A percentile compares a stretch with the other conserved stretches of the same genome.
Conservation (phyloP, 1,140 invertebrate genomes). For the Orius laevigatus region DNA sequence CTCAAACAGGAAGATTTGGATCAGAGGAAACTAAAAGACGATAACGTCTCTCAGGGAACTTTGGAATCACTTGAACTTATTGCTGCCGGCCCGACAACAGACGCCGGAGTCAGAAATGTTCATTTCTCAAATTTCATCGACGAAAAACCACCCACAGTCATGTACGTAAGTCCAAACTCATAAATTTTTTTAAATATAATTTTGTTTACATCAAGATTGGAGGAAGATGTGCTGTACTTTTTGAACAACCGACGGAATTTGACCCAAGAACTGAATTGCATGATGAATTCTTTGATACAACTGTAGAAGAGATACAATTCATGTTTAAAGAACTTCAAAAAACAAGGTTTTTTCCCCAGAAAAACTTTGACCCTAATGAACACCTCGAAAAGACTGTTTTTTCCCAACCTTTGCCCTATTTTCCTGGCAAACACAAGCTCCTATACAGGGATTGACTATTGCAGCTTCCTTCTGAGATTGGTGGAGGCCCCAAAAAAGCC, state of each 20-base stretch:
- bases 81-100: not conserved
- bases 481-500: too few relatives aligned
- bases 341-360: not conserved
- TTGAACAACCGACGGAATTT: not conserved
- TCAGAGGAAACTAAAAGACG: slow-evolving; percentile 6
- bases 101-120: not conserved
- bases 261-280: not conserved
- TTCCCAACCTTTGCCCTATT: too few relatives aligned
- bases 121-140: not conserved
- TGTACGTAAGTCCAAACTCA: too few relatives aligned
- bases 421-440: too few relatives aligned
- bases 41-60: not conserved
- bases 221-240: slow-evolving; percentile 1
- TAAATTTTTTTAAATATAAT: too few relatives aligned
- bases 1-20: slow-evolving; percentile 6
- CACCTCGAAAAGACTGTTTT: not conserved
- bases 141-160: too few relatives aligned
- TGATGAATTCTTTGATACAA: slow-evolving; percentile 1
- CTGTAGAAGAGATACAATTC: not conserved
- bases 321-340: slow-evolving; percentile 1
- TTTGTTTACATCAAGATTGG: not conserved
- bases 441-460: too few relatives aligned
- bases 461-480: too few relatives aligned
- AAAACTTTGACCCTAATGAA: not conserved
- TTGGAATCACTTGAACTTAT: slow-evolving; percentile 4